phyloP scores from a whole-genome alignment of 2,797 vertebrate genomes.

The Triplophysa bombifrons region DNA sequence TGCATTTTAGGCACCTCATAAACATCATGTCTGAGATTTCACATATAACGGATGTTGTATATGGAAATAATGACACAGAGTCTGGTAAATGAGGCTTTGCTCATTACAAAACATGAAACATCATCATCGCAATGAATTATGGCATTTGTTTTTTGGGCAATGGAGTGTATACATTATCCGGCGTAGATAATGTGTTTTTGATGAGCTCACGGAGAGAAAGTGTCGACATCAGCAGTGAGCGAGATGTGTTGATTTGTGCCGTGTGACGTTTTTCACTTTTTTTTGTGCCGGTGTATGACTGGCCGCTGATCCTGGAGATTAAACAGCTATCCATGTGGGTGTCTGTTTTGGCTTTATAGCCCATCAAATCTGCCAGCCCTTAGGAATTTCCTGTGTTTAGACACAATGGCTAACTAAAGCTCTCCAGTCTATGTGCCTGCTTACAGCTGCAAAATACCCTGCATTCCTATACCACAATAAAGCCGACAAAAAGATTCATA shows the following conservation, averaged over 20 bases:
- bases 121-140: neutral
- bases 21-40: constrained; percentile 1
- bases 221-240: constrained; percentile 40
- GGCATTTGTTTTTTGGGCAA: constrained; percentile 34
- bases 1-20: constrained; percentile 13
- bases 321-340: constrained; percentile 28
- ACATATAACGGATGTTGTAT: constrained; percentile 11
- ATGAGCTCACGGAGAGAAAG: constrained; percentile 28
- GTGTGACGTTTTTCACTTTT: neutral
- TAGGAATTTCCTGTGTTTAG: constrained; percentile 55
- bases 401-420: constrained; percentile 40
- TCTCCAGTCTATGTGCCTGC: constrained; percentile 25
- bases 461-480: neutral
- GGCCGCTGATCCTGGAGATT: constrained; percentile 56
- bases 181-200: constrained; percentile 35
- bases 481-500: neutral
- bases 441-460: constrained; percentile 51
- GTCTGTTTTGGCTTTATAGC: constrained; percentile 56
- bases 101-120: constrained; percentile 36
- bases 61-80: constrained; percentile 15
- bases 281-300: neutral
- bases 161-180: constrained; percentile 1
- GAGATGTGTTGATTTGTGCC: neutral
- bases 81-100: constrained; percentile 40
- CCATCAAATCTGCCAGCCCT: constrained; percentile 51